These are phyloP conservation scores for Prietella phreatophila DNA, from an alignment of 2,113 vertebrate genomes.

Conservation along the genomic window DNA sequence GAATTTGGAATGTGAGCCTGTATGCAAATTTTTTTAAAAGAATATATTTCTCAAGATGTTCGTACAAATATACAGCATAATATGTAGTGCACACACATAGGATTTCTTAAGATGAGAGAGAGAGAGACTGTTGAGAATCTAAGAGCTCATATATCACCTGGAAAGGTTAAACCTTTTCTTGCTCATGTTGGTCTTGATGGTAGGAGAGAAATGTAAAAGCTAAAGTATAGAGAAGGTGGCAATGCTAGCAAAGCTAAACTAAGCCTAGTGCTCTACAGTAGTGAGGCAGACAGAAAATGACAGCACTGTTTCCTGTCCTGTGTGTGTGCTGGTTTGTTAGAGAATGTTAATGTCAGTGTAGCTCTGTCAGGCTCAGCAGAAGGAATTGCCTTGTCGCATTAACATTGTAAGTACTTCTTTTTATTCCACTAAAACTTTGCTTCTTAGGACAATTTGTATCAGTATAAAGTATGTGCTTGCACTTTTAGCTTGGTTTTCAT, in stretches of 20 bases:
- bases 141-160: not conserved
- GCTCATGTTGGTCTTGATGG: not conserved
- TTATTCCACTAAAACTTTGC: not conserved
- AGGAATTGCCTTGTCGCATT: not conserved
- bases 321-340: slow-evolving; percentile 10
- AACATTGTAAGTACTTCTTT: slow-evolving; percentile 31
- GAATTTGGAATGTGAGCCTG: not conserved
- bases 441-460: not conserved
- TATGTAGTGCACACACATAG: not conserved
- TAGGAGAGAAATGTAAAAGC: slow-evolving; percentile 10
- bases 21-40: not conserved
- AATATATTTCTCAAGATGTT: not conserved
- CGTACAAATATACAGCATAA: not conserved
- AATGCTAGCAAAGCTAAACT: not conserved
- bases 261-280: not conserved
- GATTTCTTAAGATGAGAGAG: not conserved
- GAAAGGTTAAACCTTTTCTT: not conserved
- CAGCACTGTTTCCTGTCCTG: slow-evolving; percentile 42
- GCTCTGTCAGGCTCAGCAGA: slow-evolving; percentile 15
- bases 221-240: not conserved
- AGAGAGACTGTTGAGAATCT: too few species aligned
- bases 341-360: slow-evolving; percentile 31
- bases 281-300: not conserved
- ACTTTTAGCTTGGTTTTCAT: not conserved
- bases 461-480: not conserved